Evolutionary conservation across 1,140 invertebrate species (phyloP).

Genomic region (Anastrepha ludens): DNA sequence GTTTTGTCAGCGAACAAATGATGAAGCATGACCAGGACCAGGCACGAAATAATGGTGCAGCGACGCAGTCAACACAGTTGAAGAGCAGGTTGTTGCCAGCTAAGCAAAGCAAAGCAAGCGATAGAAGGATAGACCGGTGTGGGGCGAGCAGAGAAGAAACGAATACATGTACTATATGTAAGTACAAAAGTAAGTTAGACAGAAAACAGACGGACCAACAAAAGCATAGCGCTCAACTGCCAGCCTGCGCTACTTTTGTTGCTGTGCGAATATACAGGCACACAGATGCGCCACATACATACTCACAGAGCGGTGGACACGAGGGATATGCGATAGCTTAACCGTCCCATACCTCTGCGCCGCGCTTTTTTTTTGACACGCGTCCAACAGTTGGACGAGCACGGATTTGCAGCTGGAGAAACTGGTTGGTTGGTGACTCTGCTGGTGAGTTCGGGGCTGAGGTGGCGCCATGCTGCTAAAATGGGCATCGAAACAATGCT

Average conservation of each 20-base stretch:
- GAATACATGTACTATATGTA: neutral
- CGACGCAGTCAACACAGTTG: neutral
- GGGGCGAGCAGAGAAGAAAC: neutral
- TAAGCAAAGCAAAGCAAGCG: neutral
- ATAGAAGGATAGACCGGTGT: too few relatives aligned
- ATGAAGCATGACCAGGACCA: conserved; percentile 48
- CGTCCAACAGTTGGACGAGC: conserved; percentile 22
- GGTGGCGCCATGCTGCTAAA: neutral
- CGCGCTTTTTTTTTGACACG: neutral
- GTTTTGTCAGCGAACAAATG: conserved; percentile 52
- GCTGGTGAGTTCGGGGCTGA: neutral
- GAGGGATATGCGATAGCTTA: too few relatives aligned
- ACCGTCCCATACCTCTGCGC: neutral
- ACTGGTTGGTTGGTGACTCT: neutral
- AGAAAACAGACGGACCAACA: neutral
- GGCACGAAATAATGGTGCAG: conserved; percentile 27
- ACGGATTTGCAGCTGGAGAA: neutral
- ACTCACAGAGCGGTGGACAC: too few relatives aligned
- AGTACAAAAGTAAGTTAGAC: conserved; percentile 36
- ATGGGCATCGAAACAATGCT: conserved; percentile 14
- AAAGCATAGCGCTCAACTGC: neutral
- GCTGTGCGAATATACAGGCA: neutral
- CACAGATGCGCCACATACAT: too few relatives aligned
- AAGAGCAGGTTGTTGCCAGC: neutral
- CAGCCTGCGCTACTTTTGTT: neutral